Evolutionary conservation across 1,140 invertebrate genomes (phyloP).

Genomic region (Sarcophaga bullata): DNA sequence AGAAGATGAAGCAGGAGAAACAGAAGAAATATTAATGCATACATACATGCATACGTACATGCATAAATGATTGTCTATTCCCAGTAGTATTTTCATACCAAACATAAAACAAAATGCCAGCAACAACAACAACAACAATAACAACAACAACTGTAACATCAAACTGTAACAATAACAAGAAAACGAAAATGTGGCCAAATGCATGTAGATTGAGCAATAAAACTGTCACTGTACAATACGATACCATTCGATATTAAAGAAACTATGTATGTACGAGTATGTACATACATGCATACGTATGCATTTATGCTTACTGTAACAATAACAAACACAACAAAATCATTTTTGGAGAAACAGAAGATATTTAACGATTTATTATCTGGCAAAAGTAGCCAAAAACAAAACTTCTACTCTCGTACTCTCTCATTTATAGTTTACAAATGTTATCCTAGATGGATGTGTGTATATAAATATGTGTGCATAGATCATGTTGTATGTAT

Average conservation of each 20-base stretch:
- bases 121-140: not conserved
- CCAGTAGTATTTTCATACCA: slow-evolving; percentile 2
- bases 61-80: not conserved
- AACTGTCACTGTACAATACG: slow-evolving; percentile 36
- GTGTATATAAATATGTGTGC: too few relatives aligned
- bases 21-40: not conserved
- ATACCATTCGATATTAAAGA: not conserved
- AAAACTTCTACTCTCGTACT: slow-evolving; percentile 13
- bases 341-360: slow-evolving; percentile 9
- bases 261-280: too few relatives aligned
- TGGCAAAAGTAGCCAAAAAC: slow-evolving; percentile 37
- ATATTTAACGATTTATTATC: slow-evolving; percentile 38
- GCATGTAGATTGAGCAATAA: slow-evolving; percentile 41
- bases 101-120: slow-evolving; percentile 36
- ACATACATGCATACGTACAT: too few relatives aligned
- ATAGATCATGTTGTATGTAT: too few relatives aligned
- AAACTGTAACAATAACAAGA: not conserved
- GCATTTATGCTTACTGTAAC: not conserved
- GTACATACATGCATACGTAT: not conserved
- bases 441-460: not conserved
- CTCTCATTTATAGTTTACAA: not conserved
- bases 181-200: slow-evolving; percentile 39
- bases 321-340: not conserved
- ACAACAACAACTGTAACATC: not conserved
- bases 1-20: not conserved